Conservation (phyloP, 2,113 vertebrate genomes). For the Entosphenus tridentatus region DNA sequence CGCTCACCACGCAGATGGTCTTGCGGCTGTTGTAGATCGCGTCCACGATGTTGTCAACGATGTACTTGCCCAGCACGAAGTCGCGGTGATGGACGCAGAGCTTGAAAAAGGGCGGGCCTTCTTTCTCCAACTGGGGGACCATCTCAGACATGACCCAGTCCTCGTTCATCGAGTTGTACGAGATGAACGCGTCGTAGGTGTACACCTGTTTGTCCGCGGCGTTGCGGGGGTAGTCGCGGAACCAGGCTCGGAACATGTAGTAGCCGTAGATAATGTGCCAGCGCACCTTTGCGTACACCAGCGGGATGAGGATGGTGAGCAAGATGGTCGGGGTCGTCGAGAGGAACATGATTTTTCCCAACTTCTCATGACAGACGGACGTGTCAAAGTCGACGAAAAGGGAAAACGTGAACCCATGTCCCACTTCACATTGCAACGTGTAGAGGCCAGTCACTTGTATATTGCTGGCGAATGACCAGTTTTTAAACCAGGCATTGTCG, state of each 20-base stretch:
- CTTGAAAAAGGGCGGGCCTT: neutral
- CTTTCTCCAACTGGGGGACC: neutral
- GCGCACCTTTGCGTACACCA: conserved; percentile 7
- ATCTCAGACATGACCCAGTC: conserved; percentile 7
- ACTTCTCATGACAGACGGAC: neutral
- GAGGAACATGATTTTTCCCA: conserved; percentile 6
- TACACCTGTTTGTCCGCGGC: neutral
- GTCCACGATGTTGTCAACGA: conserved; percentile 9
- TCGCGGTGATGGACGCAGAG: conserved; percentile 9
- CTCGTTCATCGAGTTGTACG: conserved; percentile 10
- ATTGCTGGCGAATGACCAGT: neutral
- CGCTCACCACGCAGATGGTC: conserved; percentile 8
- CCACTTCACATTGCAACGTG: neutral
- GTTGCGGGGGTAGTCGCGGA: conserved; percentile 8
- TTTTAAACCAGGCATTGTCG: conserved; percentile 8
- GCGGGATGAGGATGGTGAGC: neutral
- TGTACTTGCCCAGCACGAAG: conserved; percentile 8
- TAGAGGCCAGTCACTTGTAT: conserved; percentile 9
- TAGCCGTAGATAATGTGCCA: conserved; percentile 11
- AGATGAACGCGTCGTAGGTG: conserved; percentile 9
- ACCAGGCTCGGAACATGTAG: conserved; percentile 10
- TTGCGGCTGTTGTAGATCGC: conserved; percentile 9
- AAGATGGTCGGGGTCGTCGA: neutral
- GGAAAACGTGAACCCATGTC: neutral
- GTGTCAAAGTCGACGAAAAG: neutral